These are phyloP conservation scores for Diarsia rubi DNA, from an alignment of 2,888 invertebrate species.

Conservation along the genomic window DNA sequence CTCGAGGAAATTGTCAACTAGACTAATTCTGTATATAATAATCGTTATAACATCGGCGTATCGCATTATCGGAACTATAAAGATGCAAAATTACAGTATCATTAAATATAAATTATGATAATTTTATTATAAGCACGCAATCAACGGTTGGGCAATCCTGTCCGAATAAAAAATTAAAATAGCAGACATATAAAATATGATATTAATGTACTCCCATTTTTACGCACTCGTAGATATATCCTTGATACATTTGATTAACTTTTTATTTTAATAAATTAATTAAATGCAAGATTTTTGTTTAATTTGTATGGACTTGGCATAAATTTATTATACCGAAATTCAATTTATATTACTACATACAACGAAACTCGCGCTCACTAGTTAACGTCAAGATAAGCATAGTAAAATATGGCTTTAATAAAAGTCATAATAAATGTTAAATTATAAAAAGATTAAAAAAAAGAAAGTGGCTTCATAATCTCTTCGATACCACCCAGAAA, in stretches of 20 bases:
- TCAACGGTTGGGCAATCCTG: constrained; percentile 32
- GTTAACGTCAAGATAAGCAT: constrained; percentile 16
- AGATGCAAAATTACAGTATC: constrained; percentile 59
- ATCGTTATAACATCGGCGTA: constrained; percentile 41
- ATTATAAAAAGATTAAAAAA: constrained; percentile 35
- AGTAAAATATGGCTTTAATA: constrained; percentile 36
- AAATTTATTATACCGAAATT: constrained; percentile 7
- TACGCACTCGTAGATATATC: background rate
- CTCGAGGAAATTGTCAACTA: constrained; percentile 41
- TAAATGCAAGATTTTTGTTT: background rate
- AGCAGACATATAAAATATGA: constrained; percentile 7
- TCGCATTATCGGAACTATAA: constrained; percentile 55
- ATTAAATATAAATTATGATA: constrained; percentile 64
- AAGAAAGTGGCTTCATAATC: constrained; percentile 43
- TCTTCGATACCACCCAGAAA: constrained; percentile 32
- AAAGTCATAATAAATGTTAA: constrained; percentile 27
- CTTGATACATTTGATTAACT: background rate
- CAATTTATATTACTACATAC: constrained; percentile 11
- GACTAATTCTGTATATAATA: constrained; percentile 47
- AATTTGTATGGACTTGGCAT: background rate
- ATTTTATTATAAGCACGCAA: constrained; percentile 63
- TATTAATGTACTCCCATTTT: background rate
- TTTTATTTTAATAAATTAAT: constrained; percentile 28
- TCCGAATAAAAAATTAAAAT: constrained; percentile 35
- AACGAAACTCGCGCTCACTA: constrained; percentile 6